These are phyloP conservation scores for Dicycla oo DNA, from an alignment of 2,888 invertebrate species.

Conservation along the genomic window DNA sequence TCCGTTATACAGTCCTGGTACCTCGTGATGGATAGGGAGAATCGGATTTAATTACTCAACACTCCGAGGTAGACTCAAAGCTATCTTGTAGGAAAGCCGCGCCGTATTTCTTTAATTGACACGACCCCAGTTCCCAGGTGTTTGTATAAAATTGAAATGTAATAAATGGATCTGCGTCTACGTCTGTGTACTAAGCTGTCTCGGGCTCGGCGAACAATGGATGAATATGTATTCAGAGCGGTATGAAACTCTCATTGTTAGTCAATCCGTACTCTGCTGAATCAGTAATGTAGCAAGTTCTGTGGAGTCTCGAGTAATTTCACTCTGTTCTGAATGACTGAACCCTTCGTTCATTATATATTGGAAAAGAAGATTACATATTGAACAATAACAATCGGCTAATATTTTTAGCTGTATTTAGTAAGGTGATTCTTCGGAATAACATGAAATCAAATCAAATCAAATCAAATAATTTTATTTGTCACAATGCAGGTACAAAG, in stretches of 20 bases:
- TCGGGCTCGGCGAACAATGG: constrained; percentile 48
- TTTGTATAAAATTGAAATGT: constrained; percentile 51
- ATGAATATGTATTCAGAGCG: constrained; percentile 52
- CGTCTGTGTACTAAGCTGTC: constrained; percentile 44
- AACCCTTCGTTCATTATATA: constrained; percentile 27
- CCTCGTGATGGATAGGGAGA: constrained; percentile 26
- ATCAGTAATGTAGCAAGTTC: constrained; percentile 48
- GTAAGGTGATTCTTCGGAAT: background rate
- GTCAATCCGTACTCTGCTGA: constrained; percentile 50
- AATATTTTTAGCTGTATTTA: constrained; percentile 1
- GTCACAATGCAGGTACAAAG: too few relatives aligned
- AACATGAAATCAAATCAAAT: too few relatives aligned
- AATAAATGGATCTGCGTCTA: constrained; percentile 51
- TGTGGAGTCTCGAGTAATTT: constrained; percentile 45
- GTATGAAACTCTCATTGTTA: constrained; percentile 52
- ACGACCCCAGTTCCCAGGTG: constrained; percentile 46
- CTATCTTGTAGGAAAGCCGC: constrained; percentile 24
- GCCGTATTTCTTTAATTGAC: constrained; percentile 52
- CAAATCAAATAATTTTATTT: too few relatives aligned
- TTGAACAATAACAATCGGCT: background rate
- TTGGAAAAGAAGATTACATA: constrained; percentile 17
- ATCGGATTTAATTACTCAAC: constrained; percentile 43
- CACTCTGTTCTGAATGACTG: constrained; percentile 16
- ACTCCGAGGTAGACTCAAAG: constrained; percentile 13
- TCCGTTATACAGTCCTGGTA: constrained; percentile 53